Evolutionary conservation across 2,888 invertebrate species (phyloP).

Genomic region (Micropterix aruncella): DNA sequence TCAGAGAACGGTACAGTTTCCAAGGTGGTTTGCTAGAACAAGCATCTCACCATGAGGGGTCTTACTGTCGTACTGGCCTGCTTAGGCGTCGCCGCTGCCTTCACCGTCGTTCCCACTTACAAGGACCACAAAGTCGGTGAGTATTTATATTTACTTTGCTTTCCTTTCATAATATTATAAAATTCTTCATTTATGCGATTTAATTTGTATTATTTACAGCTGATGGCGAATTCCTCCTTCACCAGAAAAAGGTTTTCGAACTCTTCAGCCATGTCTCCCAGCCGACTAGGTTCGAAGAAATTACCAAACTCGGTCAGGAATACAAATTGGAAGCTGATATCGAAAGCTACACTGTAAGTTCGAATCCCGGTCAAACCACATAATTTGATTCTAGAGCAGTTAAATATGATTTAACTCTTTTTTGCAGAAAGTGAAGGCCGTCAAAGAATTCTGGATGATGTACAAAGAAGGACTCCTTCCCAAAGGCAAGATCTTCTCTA

Average conservation of each 20-base stretch:
- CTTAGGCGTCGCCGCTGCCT: neutral
- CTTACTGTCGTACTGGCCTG: neutral
- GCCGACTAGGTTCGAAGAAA: constrained; percentile 20
- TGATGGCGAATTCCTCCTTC: constrained; percentile 28
- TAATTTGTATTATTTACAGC: no score
- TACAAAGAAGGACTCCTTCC: constrained; percentile 33
- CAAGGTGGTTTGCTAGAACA: neutral
- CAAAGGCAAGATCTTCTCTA: constrained; percentile 34
- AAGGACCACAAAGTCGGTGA: neutral
- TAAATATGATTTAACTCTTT: no score
- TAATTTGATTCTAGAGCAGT: no score
- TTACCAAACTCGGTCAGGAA: constrained; percentile 23
- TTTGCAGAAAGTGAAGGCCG: constrained; percentile 28
- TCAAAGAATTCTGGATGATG: constrained; percentile 26
- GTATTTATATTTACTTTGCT: no score
- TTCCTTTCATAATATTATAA: no score
- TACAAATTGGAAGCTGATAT: constrained; percentile 26
- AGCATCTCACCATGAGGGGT: neutral
- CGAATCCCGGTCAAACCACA: no score
- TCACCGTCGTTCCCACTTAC: neutral
- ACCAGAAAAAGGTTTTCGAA: constrained; percentile 29
- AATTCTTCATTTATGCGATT: no score
- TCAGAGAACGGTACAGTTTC: neutral
- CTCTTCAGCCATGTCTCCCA: constrained; percentile 31
- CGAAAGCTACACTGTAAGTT: constrained; percentile 25